Percentiles rank a stretch among this genome's conserved stretches.
phyloP scores from a whole-genome alignment of 2,888 invertebrate species.

The Catocala fraxini region DNA sequence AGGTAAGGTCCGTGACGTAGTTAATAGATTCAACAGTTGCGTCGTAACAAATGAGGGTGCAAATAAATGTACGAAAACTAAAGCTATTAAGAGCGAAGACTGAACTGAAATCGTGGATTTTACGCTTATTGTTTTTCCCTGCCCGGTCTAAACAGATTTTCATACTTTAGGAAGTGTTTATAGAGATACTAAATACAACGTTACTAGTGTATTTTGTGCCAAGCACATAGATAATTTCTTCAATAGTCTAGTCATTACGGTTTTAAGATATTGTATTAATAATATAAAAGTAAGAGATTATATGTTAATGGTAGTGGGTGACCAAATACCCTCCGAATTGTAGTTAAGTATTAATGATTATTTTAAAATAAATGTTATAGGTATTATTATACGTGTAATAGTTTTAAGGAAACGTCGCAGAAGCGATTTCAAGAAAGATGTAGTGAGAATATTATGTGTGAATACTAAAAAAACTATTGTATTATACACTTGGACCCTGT shows the following conservation, averaged over 20 bases:
- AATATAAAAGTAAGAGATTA: constrained; percentile 39
- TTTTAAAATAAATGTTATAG: constrained; percentile 55
- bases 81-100: constrained; percentile 67
- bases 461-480: constrained; percentile 65
- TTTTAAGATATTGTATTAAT: constrained; percentile 44
- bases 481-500: constrained; percentile 77
- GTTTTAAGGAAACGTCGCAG: constrained; percentile 47
- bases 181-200: constrained; percentile 39
- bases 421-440: constrained; percentile 75
- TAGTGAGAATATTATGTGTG: constrained; percentile 76
- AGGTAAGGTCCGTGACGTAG: constrained; percentile 83
- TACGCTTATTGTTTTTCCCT: constrained; percentile 39
- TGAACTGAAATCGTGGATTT: constrained; percentile 48
- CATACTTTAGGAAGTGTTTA: constrained; percentile 48
- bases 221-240: constrained; percentile 62
- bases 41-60: constrained; percentile 56
- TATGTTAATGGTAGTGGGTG: constrained; percentile 60
- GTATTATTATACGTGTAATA: constrained; percentile 32
- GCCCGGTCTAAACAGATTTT: constrained; percentile 61
- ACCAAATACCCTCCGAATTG: constrained; percentile 77
- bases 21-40: constrained; percentile 78
- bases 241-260: constrained; percentile 57
- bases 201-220: constrained; percentile 59
- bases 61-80: constrained; percentile 56
- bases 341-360: constrained; percentile 60